Evolutionary conservation across 1,140 invertebrate species (phyloP).

Genomic region (Cotesia typhae): DNA sequence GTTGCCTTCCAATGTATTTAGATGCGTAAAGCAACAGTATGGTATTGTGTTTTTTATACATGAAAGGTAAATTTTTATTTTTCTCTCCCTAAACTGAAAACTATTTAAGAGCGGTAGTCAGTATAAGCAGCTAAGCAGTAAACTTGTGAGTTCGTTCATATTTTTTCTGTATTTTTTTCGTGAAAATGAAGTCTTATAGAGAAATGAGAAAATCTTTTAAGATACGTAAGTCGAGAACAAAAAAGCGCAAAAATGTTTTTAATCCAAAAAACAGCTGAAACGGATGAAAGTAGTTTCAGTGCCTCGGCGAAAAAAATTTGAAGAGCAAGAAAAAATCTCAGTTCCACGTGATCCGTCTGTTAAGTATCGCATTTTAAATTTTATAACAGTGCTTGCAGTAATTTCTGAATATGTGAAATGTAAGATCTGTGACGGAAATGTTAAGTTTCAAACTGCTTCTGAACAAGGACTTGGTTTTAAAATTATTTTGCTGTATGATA

Average conservation of each 20-base stretch:
- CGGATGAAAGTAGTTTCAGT: constrained; percentile 31
- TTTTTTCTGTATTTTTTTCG: neutral
- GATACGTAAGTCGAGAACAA: constrained; percentile 10
- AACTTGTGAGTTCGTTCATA: neutral
- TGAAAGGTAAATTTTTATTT: no score
- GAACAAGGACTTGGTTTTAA: constrained; percentile 35
- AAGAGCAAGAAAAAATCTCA: constrained; percentile 26
- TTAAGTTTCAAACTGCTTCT: constrained; percentile 35
- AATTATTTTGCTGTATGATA: constrained; percentile 23
- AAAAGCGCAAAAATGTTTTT: constrained; percentile 34
- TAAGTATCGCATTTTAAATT: constrained; percentile 36
- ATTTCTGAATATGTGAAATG: constrained; percentile 34
- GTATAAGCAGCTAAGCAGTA: no score
- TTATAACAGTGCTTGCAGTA: constrained; percentile 33
- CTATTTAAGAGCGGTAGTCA: no score
- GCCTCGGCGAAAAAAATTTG: constrained; percentile 34
- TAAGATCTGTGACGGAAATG: constrained; percentile 27
- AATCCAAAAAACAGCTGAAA: constrained; percentile 34
- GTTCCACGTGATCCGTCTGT: constrained; percentile 25
- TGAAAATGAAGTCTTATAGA: neutral
- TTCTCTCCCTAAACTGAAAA: no score
- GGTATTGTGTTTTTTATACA: no score
- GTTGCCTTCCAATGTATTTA: no score
- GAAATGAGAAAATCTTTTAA: constrained; percentile 1
- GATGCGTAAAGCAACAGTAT: no score